phyloP scores from a whole-genome alignment of 2,113 vertebrate species.

The Diphyllodes magnificus region DNA sequence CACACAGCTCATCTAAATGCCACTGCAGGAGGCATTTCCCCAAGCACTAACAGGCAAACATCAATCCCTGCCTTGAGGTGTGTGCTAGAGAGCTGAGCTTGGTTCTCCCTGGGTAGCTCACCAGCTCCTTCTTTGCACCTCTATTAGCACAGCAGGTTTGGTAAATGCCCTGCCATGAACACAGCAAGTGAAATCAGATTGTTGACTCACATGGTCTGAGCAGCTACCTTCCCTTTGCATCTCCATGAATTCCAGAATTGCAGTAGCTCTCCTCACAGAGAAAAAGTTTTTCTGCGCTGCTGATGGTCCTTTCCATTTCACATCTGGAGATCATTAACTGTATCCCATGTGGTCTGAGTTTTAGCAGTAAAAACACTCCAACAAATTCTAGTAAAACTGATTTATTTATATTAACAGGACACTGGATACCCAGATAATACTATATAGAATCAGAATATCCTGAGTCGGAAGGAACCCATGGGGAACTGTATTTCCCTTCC shows the following conservation, averaged over 20 bases:
- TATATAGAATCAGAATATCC: not conserved
- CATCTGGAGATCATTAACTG: conserved; percentile 44
- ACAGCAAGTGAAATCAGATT: not conserved
- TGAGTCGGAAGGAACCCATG: not conserved
- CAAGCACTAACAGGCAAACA: not conserved
- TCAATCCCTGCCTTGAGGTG: rapidly evolving
- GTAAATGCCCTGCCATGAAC: not conserved
- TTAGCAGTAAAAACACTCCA: conserved; percentile 22
- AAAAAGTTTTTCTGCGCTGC: not conserved
- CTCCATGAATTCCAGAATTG: not conserved
- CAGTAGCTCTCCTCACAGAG: not conserved
- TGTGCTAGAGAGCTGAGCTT: not conserved
- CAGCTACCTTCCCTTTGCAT: not conserved
- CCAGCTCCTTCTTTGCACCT: not conserved
- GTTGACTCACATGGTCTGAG: not conserved
- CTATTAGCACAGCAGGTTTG: not conserved
- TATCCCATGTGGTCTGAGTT: conserved; percentile 16
- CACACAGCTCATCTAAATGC: not conserved
- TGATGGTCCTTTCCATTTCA: not conserved
- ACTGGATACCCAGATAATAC: not conserved
- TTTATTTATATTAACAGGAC: conserved; percentile 41
- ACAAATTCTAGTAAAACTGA: conserved; percentile 24
- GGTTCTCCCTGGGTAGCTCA: not conserved
- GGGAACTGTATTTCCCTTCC: not conserved
- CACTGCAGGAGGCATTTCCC: not conserved